Evolutionary conservation across 2,113 vertebrate species (phyloP).

Genomic region (Gallinago jamesoni): DNA sequence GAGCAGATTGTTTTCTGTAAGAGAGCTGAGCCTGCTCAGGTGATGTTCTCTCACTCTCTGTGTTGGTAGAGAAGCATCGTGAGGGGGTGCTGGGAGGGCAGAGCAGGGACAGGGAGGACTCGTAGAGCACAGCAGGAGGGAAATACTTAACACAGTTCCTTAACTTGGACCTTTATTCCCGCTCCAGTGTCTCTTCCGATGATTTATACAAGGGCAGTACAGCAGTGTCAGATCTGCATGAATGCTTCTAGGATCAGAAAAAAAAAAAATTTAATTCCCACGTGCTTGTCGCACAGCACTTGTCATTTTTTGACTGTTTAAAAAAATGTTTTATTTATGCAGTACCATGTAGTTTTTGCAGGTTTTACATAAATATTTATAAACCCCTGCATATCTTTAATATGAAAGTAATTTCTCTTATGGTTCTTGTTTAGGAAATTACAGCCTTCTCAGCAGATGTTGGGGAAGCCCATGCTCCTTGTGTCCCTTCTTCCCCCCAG

Average conservation of each 20-base stretch:
- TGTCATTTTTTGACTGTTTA: not conserved
- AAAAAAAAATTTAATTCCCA: not conserved
- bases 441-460: not conserved
- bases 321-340: not conserved
- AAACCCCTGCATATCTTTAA: not conserved
- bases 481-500: not conserved
- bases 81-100: not conserved
- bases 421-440: not conserved
- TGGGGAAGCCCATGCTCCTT: not conserved
- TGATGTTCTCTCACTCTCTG: rapidly evolving
- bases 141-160: not conserved
- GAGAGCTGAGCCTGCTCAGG: not conserved
- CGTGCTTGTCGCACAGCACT: not conserved
- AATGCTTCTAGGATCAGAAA: not conserved
- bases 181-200: not conserved
- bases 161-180: not conserved
- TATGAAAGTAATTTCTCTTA: not conserved
- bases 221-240: not conserved
- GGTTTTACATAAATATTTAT: not conserved
- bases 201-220: too few relatives aligned
- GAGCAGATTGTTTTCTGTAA: not conserved
- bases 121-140: not conserved
- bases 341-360: not conserved
- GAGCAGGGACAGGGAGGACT: not conserved
- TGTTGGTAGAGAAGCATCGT: rapidly evolving